Evolutionary conservation across 2,113 vertebrate species (phyloP).

Genomic region (Phyllopteryx taeniolatus): DNA sequence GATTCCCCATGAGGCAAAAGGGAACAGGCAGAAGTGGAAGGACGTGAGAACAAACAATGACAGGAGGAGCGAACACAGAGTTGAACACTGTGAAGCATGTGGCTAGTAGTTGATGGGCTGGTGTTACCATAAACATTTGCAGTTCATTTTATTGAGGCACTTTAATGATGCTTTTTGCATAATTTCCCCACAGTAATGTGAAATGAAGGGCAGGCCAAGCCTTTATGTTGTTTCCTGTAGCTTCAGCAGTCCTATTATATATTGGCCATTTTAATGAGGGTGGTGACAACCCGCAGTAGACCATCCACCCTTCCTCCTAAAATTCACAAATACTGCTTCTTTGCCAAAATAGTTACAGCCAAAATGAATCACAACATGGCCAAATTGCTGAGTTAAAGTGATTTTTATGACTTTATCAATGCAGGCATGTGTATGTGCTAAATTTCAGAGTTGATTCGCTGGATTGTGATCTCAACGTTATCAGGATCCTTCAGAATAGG

Average conservation of each 20-base stretch:
- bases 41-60: constrained; percentile 37
- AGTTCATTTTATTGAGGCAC: constrained; percentile 58
- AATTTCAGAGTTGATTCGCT: no score
- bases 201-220: constrained; percentile 52
- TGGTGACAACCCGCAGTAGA: constrained; percentile 8
- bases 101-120: constrained; percentile 46
- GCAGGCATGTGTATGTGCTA: no score
- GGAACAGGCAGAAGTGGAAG: constrained; percentile 33
- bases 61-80: constrained; percentile 23
- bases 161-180: constrained; percentile 65
- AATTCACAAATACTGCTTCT: neutral
- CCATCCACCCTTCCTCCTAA: neutral
- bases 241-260: constrained; percentile 38
- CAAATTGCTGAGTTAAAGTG: neutral
- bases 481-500: no score
- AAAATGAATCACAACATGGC: neutral
- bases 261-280: constrained; percentile 26
- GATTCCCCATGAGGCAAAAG: constrained; percentile 41
- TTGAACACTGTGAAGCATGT: constrained; percentile 48
- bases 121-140: constrained; percentile 60
- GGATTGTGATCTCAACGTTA: no score
- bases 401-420: neutral
- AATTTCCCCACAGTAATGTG: constrained; percentile 51
- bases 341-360: neutral
- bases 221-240: constrained; percentile 41